These are phyloP conservation scores for Drosophila antonietae DNA, from an alignment of 2,888 invertebrate species.

Conservation along the genomic window DNA sequence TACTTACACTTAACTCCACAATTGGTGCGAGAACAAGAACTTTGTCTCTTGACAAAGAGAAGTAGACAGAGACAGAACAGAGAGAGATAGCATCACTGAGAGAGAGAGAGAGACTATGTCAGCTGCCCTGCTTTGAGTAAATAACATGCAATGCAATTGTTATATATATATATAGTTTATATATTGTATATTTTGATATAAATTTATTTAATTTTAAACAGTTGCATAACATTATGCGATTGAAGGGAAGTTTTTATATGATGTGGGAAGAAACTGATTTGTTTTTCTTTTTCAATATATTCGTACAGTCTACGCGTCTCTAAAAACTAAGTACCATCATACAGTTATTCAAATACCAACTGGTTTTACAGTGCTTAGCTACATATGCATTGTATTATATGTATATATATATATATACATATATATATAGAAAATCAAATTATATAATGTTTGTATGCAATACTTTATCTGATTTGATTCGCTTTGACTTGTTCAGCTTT, in stretches of 20 bases:
- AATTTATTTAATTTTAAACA: constrained; percentile 43
- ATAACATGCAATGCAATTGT: constrained; percentile 2
- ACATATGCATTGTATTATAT: constrained; percentile 23
- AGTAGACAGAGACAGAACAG: not conserved
- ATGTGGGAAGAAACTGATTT: constrained; percentile 29
- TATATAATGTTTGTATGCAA: constrained; percentile 29
- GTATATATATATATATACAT: constrained; percentile 20
- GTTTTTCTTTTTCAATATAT: constrained; percentile 34
- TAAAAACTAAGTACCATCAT: constrained; percentile 46
- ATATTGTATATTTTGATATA: constrained; percentile 24
- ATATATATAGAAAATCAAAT: constrained; percentile 15
- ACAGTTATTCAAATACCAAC: constrained; percentile 43
- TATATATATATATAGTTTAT: constrained; percentile 4
- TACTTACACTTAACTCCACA: not conserved
- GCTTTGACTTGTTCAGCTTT: constrained; percentile 40
- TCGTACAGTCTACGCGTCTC: constrained; percentile 46
- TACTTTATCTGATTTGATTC: constrained; percentile 27
- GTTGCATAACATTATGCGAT: constrained; percentile 29
- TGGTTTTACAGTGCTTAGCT: constrained; percentile 34
- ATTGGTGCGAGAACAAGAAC: no score
- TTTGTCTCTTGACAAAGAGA: no score
- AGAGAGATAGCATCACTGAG: not conserved
- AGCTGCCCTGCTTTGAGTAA: not conserved
- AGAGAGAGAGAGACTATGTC: not conserved
- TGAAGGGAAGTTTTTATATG: not conserved